A percentile compares a stretch with the other conserved stretches of the same genome.
Conservation (phyloP, 2,888 invertebrate genomes). For the Dasysyrphus albostriatus region DNA sequence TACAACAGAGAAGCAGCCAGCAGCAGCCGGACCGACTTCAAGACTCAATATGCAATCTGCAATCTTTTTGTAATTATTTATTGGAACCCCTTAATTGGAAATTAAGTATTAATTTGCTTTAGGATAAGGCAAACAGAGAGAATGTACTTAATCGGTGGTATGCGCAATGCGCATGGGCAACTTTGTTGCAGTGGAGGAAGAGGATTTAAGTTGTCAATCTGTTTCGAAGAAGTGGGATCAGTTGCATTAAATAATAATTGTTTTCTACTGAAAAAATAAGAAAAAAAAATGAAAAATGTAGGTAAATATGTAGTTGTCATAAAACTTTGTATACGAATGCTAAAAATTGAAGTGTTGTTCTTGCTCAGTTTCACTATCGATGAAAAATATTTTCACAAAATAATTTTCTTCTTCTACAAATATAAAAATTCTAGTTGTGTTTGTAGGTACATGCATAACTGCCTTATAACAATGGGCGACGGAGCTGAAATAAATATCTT, state of each 20-base stretch:
- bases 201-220: neutral
- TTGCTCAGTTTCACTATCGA: no score
- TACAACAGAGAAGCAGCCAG: neutral
- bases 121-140: conserved; percentile 57
- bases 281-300: no score
- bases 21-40: neutral
- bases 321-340: no score
- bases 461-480: no score
- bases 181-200: conserved; percentile 44
- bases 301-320: no score
- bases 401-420: no score
- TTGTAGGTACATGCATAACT: no score
- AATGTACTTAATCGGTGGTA: neutral
- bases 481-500: no score
- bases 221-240: neutral
- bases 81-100: conserved; percentile 74
- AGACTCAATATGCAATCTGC: conserved; percentile 54
- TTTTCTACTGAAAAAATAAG: neutral
- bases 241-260: neutral
- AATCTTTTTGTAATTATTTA: conserved; percentile 74
- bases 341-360: no score
- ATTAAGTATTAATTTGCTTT: conserved; percentile 74
- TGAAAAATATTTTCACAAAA: no score
- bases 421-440: no score
- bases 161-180: conserved; percentile 32